Evolutionary conservation across 64 coral and sea anemone genomes (phyloP).

Genomic region (Montipora sp.): DNA sequence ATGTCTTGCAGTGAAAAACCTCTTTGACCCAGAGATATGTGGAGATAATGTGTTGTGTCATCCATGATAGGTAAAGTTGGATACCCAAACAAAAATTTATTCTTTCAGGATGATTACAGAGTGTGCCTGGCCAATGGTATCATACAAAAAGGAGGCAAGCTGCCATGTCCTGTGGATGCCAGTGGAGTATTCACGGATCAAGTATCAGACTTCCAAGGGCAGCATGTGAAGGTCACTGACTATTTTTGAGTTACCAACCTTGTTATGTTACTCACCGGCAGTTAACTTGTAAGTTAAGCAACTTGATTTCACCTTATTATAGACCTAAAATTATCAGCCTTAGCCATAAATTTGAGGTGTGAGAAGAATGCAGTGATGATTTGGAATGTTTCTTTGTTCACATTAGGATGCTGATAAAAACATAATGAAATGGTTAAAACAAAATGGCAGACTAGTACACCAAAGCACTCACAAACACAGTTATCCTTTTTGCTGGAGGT

Average conservation of each 20-base stretch:
- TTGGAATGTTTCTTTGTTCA: not conserved
- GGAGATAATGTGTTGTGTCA: too few species aligned
- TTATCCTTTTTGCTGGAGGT: slow-evolving; percentile 99
- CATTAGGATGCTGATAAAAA: slow-evolving; percentile 92
- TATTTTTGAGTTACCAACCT: not conserved
- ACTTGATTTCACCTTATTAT: too few species aligned
- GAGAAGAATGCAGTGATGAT: too few species aligned
- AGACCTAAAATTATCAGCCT: too few species aligned
- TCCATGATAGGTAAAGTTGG: too few species aligned
- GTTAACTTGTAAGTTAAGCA: too few species aligned
- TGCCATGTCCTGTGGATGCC: slow-evolving; percentile 97
- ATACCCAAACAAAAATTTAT: too few species aligned
- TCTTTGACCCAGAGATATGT: too few species aligned
- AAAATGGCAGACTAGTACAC: slow-evolving; percentile 81
- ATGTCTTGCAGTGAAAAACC: too few species aligned
- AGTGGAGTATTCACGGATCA: slow-evolving; percentile 88
- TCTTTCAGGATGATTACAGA: slow-evolving; percentile 90
- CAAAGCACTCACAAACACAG: slow-evolving; percentile 95
- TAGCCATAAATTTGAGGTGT: too few species aligned
- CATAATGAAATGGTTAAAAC: slow-evolving; percentile 91
- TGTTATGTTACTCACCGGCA: too few species aligned
- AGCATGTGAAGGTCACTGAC: slow-evolving; percentile 83
- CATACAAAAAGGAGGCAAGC: slow-evolving; percentile 85
- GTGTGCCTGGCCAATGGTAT: slow-evolving; percentile 91
- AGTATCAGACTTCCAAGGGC: slow-evolving; percentile 86